Evolutionary conservation across 2,888 invertebrate genomes (phyloP).

Genomic region (Drosophila anomalata): DNA sequence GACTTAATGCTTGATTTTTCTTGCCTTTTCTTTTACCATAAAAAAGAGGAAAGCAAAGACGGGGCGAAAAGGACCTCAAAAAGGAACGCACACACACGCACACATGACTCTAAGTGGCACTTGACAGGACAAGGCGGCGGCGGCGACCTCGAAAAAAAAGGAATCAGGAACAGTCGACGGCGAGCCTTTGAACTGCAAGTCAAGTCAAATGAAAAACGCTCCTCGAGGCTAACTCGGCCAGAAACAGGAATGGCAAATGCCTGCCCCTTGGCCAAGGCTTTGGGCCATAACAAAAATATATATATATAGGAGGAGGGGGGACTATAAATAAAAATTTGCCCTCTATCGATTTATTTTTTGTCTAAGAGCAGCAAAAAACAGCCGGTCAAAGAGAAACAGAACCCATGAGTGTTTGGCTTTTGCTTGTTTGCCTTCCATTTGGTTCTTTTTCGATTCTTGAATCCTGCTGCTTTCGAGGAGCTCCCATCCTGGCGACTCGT

Average conservation of each 20-base stretch:
- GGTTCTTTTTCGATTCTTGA: constrained; percentile 37
- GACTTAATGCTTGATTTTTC: constrained; percentile 74
- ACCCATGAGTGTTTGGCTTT: constrained; percentile 51
- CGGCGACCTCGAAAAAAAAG: constrained; percentile 62
- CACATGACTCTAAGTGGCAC: constrained; percentile 47
- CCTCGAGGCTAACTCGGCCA: constrained; percentile 54
- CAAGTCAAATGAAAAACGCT: constrained; percentile 77
- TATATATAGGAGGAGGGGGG: constrained; percentile 15
- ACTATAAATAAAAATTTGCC: constrained; percentile 77
- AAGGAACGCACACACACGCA: constrained; percentile 49
- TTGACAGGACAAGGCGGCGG: constrained; percentile 67
- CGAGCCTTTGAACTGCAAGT: constrained; percentile 77
- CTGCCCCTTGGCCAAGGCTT: constrained; percentile 42
- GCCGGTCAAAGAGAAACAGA: constrained; percentile 22
- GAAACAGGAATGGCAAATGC: constrained; percentile 73
- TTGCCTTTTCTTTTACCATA: constrained; percentile 39
- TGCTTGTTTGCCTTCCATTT: constrained; percentile 41
- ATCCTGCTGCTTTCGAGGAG: constrained; percentile 12
- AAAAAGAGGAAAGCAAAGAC: constrained; percentile 36
- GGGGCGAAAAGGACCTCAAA: constrained; percentile 70
- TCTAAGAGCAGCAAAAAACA: constrained; percentile 34
- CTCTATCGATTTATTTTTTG: constrained; percentile 65
- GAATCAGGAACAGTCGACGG: constrained; percentile 33
- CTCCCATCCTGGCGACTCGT: constrained; percentile 13
- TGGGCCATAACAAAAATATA: constrained; percentile 10